Evolutionary conservation across 1,140 invertebrate species (phyloP).

Genomic region (Dinoponera quadriceps): DNA sequence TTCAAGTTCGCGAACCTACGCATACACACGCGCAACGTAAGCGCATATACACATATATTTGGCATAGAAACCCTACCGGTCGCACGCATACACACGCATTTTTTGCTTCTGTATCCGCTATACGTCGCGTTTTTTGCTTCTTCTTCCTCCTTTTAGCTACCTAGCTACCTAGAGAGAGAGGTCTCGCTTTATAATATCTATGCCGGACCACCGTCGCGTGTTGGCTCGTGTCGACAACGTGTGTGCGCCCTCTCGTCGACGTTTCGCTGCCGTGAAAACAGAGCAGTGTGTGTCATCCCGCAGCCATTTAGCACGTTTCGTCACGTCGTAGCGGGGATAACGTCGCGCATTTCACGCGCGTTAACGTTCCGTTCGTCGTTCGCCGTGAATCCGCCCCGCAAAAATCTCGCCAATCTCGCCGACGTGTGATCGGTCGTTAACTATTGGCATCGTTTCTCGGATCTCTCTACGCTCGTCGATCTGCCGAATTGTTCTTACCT

Average conservation of each 20-base stretch:
- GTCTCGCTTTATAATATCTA: conserved; percentile 17
- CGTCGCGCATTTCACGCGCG: no score
- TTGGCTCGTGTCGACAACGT: conserved; percentile 36
- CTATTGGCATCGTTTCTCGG: no score
- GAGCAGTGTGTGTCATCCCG: not conserved
- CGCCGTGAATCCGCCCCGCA: no score
- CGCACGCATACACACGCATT: conserved; percentile 61
- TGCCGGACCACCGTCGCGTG: conserved; percentile 22
- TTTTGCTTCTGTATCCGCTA: conserved; percentile 53
- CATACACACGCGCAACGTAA: conserved; percentile 51
- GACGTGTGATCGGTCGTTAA: no score
- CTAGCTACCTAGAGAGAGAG: conserved; percentile 60
- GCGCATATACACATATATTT: conserved; percentile 79
- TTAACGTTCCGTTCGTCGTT: no score
- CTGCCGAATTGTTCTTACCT: no score
- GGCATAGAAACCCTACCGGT: conserved; percentile 83
- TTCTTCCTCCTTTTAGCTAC: conserved; percentile 44
- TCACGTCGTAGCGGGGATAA: no score
- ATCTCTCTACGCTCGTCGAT: no score
- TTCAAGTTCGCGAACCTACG: conserved; percentile 75
- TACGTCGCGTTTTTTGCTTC: conserved; percentile 55
- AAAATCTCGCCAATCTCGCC: no score
- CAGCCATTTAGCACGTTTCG: no score
- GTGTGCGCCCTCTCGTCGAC: conserved; percentile 4
- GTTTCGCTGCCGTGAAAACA: not conserved